These are phyloP conservation scores for Apostichopus californicus DNA, from an alignment of 35 echinoderm and acorn worm genomes.

Conservation along the genomic window DNA sequence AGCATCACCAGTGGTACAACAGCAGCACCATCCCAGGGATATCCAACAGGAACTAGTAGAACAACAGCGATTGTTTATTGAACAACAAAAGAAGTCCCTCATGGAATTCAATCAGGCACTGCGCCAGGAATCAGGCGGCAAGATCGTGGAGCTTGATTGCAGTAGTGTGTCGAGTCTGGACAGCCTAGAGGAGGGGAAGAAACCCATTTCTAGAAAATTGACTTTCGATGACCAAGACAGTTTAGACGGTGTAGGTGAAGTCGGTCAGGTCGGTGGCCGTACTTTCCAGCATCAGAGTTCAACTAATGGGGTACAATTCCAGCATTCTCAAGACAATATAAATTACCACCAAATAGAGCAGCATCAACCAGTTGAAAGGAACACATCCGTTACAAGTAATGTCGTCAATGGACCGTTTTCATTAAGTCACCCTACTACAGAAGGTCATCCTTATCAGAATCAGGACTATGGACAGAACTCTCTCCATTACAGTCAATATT, in stretches of 20 bases:
- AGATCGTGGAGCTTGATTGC: constrained; percentile 37
- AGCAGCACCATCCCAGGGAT: constrained; percentile 45
- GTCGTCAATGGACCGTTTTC: background rate
- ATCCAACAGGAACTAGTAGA: constrained; percentile 61
- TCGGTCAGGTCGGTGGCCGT: background rate
- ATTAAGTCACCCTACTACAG: background rate
- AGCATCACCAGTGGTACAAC: background rate
- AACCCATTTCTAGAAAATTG: background rate
- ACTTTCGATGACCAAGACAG: background rate
- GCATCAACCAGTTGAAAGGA: background rate
- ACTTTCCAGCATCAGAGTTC: background rate
- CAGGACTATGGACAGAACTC: background rate
- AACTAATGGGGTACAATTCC: background rate
- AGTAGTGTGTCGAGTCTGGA: constrained; percentile 88
- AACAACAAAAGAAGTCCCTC: constrained; percentile 84
- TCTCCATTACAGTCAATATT: background rate
- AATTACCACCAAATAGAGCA: background rate
- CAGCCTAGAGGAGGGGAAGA: constrained; percentile 73
- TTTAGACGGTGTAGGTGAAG: background rate
- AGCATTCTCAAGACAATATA: background rate
- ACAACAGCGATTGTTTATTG: constrained; percentile 76
- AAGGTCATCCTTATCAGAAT: background rate
- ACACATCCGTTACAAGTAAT: background rate
- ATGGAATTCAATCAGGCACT: constrained; percentile 84
- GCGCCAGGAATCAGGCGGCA: constrained; percentile 60